Percentiles rank a stretch among this genome's conserved stretches.
These are phyloP conservation scores for Drosophila gunungcola DNA, from an alignment of 1,140 invertebrate species.

Conservation along the genomic window DNA sequence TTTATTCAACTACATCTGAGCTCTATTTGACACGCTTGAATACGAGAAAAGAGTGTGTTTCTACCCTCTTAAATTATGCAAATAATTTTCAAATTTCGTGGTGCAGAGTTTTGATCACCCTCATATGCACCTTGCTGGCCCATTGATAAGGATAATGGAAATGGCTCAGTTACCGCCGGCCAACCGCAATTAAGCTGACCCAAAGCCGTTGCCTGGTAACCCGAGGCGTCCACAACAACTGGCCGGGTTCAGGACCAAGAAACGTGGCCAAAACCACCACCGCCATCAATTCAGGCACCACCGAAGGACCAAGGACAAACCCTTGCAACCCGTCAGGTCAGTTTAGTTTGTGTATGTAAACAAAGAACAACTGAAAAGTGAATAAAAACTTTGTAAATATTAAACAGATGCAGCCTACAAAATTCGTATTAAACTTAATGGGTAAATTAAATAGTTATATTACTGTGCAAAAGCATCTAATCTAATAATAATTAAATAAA, in stretches of 20 bases:
- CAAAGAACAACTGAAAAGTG: conserved; percentile 27
- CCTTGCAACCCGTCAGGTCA: conserved; percentile 47
- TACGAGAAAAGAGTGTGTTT: not conserved
- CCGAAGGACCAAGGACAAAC: conserved; percentile 39
- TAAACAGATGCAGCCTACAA: conserved; percentile 1
- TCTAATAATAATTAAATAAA: too few relatives aligned
- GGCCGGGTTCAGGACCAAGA: conserved; percentile 11
- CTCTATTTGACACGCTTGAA: conserved; percentile 2
- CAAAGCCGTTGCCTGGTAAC: conserved; percentile 68
- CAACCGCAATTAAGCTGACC: conserved; percentile 77
- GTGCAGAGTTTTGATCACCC: conserved; percentile 8
- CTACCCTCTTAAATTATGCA: conserved; percentile 40
- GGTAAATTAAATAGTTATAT: not conserved
- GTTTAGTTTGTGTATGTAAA: conserved; percentile 36
- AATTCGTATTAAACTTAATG: conserved; percentile 3
- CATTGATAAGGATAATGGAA: conserved; percentile 62
- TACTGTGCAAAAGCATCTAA: too few relatives aligned
- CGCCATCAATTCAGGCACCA: conserved; percentile 29
- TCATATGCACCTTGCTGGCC: not conserved
- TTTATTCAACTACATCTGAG: not conserved
- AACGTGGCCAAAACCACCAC: conserved; percentile 68
- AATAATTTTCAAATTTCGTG: conserved; percentile 19
- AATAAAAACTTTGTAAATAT: not conserved
- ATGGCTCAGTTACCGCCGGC: conserved; percentile 60
- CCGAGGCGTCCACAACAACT: conserved; percentile 31